Evolutionary conservation across 2,797 vertebrate genomes (phyloP).

Genomic region (Vespertilio murinus): DNA sequence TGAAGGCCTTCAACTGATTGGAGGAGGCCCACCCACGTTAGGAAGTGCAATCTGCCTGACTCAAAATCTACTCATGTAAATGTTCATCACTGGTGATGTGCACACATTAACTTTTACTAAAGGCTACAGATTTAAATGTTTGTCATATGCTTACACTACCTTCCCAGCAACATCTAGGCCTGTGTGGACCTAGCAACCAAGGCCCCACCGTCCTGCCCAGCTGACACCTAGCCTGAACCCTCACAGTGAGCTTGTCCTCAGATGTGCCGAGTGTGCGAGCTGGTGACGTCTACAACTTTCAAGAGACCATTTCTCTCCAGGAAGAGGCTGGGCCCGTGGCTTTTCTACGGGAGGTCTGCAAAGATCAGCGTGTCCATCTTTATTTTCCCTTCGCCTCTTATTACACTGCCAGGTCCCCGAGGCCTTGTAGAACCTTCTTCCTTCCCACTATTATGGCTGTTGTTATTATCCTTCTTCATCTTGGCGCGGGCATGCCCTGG

Average conservation of each 20-base stretch:
- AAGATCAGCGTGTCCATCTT: slow-evolving; percentile 55
- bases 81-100: too few species aligned
- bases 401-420: slow-evolving; percentile 48
- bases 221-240: neutral
- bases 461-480: slow-evolving; percentile 73
- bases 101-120: neutral
- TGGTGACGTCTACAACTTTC: neutral
- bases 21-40: neutral
- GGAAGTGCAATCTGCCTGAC: neutral
- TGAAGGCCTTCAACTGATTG: neutral
- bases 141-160: neutral
- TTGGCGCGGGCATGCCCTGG: slow-evolving; percentile 61
- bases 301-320: neutral
- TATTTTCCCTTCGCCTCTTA: neutral
- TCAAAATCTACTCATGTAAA: neutral
- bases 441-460: slow-evolving; percentile 40
- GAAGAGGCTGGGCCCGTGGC: neutral
- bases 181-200: neutral
- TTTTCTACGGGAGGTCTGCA: slow-evolving; percentile 23
- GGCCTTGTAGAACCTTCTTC: slow-evolving; percentile 43
- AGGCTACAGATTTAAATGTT: neutral
- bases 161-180: neutral
- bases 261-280: neutral
- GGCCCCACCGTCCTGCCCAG: neutral
- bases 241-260: neutral